Evolutionary conservation across 2,888 invertebrate species (phyloP).

Genomic region (Cybosia mesomella): DNA sequence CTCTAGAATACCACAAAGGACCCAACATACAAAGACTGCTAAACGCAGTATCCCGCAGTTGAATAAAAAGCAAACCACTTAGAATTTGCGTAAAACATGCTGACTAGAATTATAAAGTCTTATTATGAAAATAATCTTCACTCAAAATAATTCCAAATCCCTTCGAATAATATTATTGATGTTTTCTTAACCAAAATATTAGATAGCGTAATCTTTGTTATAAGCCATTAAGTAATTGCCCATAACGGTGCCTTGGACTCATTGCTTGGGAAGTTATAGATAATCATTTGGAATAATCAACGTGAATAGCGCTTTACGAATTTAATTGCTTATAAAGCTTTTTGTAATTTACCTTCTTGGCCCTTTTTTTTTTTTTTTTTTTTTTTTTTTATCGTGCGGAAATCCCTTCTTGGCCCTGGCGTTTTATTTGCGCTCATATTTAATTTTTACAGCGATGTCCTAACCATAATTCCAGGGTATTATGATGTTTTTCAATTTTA

Average conservation of each 20-base stretch:
- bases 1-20: too few species aligned
- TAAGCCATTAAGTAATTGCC: slow-evolving; percentile 27
- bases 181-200: slow-evolving; percentile 14
- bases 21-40: too few species aligned
- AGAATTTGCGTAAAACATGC: not conserved
- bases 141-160: not conserved
- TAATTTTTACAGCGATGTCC: too few species aligned
- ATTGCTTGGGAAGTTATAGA: slow-evolving; percentile 13
- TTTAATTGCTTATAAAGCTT: not conserved
- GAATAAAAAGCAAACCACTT: too few species aligned
- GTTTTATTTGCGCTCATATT: not conserved
- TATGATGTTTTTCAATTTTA: too few species aligned
- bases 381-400: too few species aligned
- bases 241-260: slow-evolving; percentile 9
- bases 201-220: slow-evolving; percentile 19
- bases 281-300: slow-evolving; percentile 12
- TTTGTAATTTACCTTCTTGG: too few species aligned
- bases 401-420: not conserved
- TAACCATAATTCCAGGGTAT: too few species aligned
- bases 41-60: too few species aligned
- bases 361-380: too few species aligned
- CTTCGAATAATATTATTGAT: slow-evolving; percentile 12
- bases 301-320: not conserved
- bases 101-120: not conserved
- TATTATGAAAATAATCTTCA: not conserved